Conservation (phyloP, 1,140 invertebrate species). For the Penaeus vannamei region DNA sequence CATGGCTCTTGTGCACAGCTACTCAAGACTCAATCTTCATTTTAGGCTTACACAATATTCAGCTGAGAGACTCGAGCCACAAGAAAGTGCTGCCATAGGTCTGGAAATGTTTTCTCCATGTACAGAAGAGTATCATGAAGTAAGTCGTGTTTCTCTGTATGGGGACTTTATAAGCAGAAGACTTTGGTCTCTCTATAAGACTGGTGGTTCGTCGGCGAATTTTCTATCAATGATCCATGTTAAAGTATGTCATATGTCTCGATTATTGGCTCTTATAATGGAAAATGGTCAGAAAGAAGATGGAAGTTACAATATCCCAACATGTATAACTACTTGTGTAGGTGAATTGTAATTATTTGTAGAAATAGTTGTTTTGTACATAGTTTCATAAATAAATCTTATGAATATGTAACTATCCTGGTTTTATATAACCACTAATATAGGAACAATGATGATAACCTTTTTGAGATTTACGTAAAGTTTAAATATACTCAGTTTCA, state of each 20-base stretch:
- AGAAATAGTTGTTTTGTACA: no score
- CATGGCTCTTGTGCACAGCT: slow-evolving; percentile 38
- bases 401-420: no score
- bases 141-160: slow-evolving; percentile 49
- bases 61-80: not conserved
- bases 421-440: no score
- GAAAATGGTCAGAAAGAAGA: slow-evolving; percentile 49
- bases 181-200: slow-evolving; percentile 42
- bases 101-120: slow-evolving; percentile 39
- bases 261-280: slow-evolving; percentile 40
- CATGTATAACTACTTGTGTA: no score
- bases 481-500: no score
- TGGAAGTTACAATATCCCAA: slow-evolving; percentile 45
- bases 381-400: no score
- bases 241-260: slow-evolving; percentile 46
- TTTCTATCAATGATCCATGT: slow-evolving; percentile 58
- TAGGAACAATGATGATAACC: no score
- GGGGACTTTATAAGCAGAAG: slow-evolving; percentile 55
- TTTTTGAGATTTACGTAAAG: no score
- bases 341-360: no score
- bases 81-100: slow-evolving; percentile 50
- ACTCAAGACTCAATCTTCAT: slow-evolving; percentile 32
- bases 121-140: slow-evolving; percentile 48
- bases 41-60: slow-evolving; percentile 43
- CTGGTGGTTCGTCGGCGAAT: slow-evolving; percentile 18